Base-by-base conservation (phyloP, 2,888 invertebrate species). In the Aleiodes alternator region DNA sequence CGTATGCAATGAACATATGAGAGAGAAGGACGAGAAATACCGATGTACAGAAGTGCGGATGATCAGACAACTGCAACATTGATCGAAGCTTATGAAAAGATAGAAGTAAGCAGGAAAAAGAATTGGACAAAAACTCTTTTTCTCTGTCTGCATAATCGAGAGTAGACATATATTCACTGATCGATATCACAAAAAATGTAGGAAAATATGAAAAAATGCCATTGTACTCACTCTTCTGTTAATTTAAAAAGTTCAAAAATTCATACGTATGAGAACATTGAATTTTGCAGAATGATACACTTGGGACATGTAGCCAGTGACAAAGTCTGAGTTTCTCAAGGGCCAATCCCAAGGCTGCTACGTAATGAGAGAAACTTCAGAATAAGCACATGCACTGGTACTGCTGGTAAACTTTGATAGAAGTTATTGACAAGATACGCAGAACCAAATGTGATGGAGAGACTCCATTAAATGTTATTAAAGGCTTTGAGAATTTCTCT, bases 1-100 rank as follows among this genome's bases (percentile, higher is more conserved):
- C 79, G 81, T 84, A 81, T 81, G 80, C 79, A 78, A 48, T 83
- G 79, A 84, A 84, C 80, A 79, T 78, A 81, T 72, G 76, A 71
- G 43, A 43, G 43, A 43, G 11, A 43, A 8, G 7, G 43, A 43
- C 76, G 69, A 72, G 76, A n/a, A 12, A 68, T 51, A 51, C 51
- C n/a, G 34, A 68, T 64, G 31, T 16, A 66, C 50, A 64, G 68
- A 77, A 56, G 61, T 51, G 31, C 53, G 55, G 56, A 50, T 11
- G 38, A 71, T 66, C 51, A 34, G 29, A 72, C 50, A 34, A 53
- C 7, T 50, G 51, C 43, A 51, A 29, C 11, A 59, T 73, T 61
- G 64, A 76, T 76, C 66, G 34, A 38, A 64, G 34, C 55, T 51
- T 14, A 23, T 14, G 16, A 69, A 53, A 51, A 69, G 57, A 66